These are phyloP conservation scores for Dione vanillae DNA, from an alignment of 2,888 invertebrate genomes.

Conservation along the genomic window DNA sequence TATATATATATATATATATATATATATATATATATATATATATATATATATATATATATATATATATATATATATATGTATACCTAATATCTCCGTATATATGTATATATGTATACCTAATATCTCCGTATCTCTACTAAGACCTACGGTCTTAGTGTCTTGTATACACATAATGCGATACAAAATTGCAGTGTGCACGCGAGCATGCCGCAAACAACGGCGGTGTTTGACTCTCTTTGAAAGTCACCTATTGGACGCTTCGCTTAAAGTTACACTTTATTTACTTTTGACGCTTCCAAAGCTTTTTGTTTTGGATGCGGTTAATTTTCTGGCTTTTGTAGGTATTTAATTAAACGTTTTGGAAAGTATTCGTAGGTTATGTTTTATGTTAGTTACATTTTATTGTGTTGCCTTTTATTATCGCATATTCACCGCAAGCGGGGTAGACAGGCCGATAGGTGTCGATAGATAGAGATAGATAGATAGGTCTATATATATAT, in stretches of 20 bases:
- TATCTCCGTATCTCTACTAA: neutral
- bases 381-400: neutral
- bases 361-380: neutral
- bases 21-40: too few relatives aligned
- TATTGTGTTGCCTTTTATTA: too few relatives aligned
- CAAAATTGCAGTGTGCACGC: constrained; percentile 25
- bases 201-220: constrained; percentile 28
- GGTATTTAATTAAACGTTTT: neutral
- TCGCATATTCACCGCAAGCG: too few relatives aligned
- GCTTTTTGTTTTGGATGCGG: neutral
- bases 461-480: too few relatives aligned
- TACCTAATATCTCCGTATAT: too few relatives aligned
- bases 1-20: too few relatives aligned
- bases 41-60: too few relatives aligned
- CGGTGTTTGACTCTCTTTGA: constrained; percentile 23
- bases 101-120: too few relatives aligned
- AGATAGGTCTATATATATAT: too few relatives aligned
- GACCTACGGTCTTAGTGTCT: neutral
- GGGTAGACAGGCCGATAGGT: too few relatives aligned
- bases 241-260: constrained; percentile 24
- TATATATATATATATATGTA: too few relatives aligned
- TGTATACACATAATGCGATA: constrained; percentile 18
- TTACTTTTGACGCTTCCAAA: constrained; percentile 9
- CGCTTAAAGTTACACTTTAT: constrained; percentile 10
- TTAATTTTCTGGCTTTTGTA: constrained; percentile 1